Percentiles rank a stretch among this genome's conserved stretches.
Evolutionary conservation across 2,888 invertebrate genomes (phyloP).

Genomic region (Falcaria lacertinaria): DNA sequence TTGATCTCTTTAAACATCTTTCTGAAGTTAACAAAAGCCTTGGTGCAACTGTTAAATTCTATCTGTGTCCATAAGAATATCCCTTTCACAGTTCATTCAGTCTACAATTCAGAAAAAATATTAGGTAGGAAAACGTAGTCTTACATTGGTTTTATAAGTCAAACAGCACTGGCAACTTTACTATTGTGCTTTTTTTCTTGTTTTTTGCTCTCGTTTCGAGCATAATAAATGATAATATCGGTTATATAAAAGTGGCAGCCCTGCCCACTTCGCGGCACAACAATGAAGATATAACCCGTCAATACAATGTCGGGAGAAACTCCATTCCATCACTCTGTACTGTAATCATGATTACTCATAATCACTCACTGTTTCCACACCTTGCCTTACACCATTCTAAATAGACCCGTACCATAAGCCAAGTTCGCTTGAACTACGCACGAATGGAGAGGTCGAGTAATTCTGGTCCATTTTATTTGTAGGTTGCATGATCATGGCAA

Average conservation of each 20-base stretch:
- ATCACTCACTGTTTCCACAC: constrained; percentile 52
- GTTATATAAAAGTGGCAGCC: not conserved
- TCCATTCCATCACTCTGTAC: constrained; percentile 26
- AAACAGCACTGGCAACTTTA: too few species aligned
- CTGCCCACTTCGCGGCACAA: constrained; percentile 3
- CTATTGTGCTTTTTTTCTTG: too few species aligned
- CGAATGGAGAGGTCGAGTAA: not conserved
- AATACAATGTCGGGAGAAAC: constrained; percentile 20
- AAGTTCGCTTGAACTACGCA: not conserved
- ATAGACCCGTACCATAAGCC: constrained; percentile 17
- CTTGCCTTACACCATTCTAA: constrained; percentile 27
- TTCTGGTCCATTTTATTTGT: constrained; percentile 2
- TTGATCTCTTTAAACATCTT: too few species aligned
- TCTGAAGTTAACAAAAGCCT: too few species aligned
- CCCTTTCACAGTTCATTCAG: too few species aligned
- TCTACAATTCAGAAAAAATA: too few species aligned
- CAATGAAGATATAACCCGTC: constrained; percentile 35
- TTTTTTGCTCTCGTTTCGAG: too few species aligned
- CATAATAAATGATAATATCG: not conserved
- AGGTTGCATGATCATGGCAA: constrained; percentile 2
- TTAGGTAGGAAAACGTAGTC: too few species aligned
- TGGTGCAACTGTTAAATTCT: too few species aligned
- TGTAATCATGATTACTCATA: constrained; percentile 40
- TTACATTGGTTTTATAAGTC: too few species aligned
- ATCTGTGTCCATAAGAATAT: too few species aligned